Percentiles rank a stretch among this genome's conserved stretches.
Conservation (phyloP, 2,797 vertebrate genomes). For the Acipenser oxyrinchus region DNA sequence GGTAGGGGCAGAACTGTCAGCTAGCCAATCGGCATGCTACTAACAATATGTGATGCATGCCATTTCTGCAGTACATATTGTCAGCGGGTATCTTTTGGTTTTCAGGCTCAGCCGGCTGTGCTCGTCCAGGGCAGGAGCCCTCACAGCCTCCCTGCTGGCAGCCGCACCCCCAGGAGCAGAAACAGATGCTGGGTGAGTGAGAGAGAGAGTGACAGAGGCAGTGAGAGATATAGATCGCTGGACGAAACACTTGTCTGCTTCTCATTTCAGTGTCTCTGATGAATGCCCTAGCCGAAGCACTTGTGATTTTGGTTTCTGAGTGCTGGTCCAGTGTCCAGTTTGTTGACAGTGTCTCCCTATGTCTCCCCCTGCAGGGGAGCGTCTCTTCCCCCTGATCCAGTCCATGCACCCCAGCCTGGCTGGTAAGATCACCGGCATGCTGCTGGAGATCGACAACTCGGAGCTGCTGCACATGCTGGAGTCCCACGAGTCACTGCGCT, state of each 20-base stretch:
- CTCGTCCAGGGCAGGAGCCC: constrained; percentile 95
- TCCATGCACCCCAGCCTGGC: constrained; percentile 93
- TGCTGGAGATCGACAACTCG: constrained; percentile 96
- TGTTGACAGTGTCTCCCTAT: neutral
- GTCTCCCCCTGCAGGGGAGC: constrained; percentile 65
- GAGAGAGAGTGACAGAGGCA: neutral
- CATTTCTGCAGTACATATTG: no score
- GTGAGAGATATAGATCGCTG: neutral
- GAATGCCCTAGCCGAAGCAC: neutral
- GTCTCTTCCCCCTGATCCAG: constrained; percentile 93
- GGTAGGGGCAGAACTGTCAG: constrained; percentile 51
- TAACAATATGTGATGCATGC: no score
- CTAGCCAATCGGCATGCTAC: neutral
- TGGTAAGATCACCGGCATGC: constrained; percentile 96
- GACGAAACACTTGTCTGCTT: no score
- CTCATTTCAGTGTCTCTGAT: no score
- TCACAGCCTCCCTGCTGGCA: constrained; percentile 94
- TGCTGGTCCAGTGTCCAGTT: neutral
- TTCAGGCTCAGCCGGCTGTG: constrained; percentile 84
- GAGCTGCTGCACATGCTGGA: constrained; percentile 96
- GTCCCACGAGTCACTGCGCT: constrained; percentile 92
- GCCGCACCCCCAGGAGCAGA: constrained; percentile 95
- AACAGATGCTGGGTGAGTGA: constrained; percentile 91
- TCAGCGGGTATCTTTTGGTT: neutral
- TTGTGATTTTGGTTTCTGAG: neutral